phyloP scores from a whole-genome alignment of 2,113 vertebrate genomes.

The Xiphophorus hellerii region DNA sequence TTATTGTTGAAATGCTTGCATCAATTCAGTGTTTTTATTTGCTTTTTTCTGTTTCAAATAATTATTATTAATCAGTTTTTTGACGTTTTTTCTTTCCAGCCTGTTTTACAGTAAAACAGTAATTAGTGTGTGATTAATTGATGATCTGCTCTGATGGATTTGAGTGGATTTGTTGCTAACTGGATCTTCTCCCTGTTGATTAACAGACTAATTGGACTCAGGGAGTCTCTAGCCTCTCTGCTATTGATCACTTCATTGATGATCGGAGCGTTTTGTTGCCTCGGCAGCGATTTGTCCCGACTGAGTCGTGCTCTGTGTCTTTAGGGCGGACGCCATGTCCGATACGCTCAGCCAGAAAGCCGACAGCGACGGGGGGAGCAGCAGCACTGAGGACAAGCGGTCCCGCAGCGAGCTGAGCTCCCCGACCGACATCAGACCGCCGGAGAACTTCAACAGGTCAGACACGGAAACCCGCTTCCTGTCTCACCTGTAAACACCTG shows the following conservation, averaged over 20 bases:
- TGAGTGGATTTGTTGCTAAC: constrained; percentile 18
- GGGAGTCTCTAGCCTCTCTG: constrained; percentile 13
- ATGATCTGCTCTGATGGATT: constrained; percentile 20
- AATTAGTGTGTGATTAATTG: constrained; percentile 7
- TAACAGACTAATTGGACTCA: constrained; percentile 17
- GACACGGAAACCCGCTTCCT: neutral
- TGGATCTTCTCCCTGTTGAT: constrained; percentile 28
- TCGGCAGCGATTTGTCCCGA: constrained; percentile 31
- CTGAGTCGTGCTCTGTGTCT: constrained; percentile 40
- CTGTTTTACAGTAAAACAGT: neutral
- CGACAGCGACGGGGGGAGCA: constrained; percentile 83
- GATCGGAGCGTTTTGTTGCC: constrained; percentile 23
- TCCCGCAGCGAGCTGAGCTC: constrained; percentile 93
- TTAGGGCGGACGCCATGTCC: constrained; percentile 91
- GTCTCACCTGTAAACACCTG: constrained; percentile 50
- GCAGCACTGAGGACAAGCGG: constrained; percentile 91
- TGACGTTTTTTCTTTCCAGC: neutral
- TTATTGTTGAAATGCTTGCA: too few species aligned
- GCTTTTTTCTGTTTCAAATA: neutral
- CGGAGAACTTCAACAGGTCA: constrained; percentile 86
- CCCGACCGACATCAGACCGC: constrained; percentile 88
- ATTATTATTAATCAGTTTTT: neutral
- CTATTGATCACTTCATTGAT: constrained; percentile 47
- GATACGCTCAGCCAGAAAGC: constrained; percentile 93
- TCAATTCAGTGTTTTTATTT: too few species aligned